Evolutionary conservation across 1,140 invertebrate species (phyloP).

Genomic region (Dreissena polymorpha): DNA sequence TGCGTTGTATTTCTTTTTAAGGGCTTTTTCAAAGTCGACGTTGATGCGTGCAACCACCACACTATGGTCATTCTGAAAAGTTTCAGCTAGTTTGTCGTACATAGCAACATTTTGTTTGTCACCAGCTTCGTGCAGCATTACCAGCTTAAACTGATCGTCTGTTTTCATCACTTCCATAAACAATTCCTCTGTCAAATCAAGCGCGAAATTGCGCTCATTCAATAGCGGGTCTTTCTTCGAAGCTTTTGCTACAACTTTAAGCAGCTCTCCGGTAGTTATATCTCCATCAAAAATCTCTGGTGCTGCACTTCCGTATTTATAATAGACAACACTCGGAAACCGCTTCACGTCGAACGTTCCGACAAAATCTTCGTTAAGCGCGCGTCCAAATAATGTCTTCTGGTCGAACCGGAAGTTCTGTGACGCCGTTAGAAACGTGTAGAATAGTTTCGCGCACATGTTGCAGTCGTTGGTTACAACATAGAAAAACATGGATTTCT

Average conservation of each 20-base stretch:
- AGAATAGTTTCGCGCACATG: conserved; percentile 37
- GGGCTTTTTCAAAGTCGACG: conserved; percentile 27
- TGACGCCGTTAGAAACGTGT: conserved; percentile 45
- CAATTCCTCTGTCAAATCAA: conserved; percentile 19
- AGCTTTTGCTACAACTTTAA: conserved; percentile 37
- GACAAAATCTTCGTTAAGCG: conserved; percentile 25
- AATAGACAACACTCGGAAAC: conserved; percentile 52
- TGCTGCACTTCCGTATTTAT: conserved; percentile 51
- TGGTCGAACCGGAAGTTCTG: conserved; percentile 44
- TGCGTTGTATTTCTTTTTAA: conserved; percentile 15
- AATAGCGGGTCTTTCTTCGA: conserved; percentile 29
- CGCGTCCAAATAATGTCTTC: conserved; percentile 50
- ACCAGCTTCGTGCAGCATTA: conserved; percentile 44
- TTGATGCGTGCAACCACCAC: conserved; percentile 44
- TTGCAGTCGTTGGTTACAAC: conserved; percentile 26
- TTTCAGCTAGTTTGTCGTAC: conserved; percentile 45
- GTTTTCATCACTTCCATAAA: conserved; percentile 36
- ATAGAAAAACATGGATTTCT: conserved; percentile 43
- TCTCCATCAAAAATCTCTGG: conserved; percentile 43
- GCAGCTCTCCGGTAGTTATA: conserved; percentile 25
- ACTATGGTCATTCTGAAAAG: conserved; percentile 35
- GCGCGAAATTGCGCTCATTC: conserved; percentile 11
- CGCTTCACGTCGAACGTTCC: conserved; percentile 29
- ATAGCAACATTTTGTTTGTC: conserved; percentile 26
- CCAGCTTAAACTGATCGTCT: conserved; percentile 20